A percentile compares a stretch with the other conserved stretches of the same genome.
Conservation (phyloP, 2,888 invertebrate genomes). For the Patella depressa region DNA sequence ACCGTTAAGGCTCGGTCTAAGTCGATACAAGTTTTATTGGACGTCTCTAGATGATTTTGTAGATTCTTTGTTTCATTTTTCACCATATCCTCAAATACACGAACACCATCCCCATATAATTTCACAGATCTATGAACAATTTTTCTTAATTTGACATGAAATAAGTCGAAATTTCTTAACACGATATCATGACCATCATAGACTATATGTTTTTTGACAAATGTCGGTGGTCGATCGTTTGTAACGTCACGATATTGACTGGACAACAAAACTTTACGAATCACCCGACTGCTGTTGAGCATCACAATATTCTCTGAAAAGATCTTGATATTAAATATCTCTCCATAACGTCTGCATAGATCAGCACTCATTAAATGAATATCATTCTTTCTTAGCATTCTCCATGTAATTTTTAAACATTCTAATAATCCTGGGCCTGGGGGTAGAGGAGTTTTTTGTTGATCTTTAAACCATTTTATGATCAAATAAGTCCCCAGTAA, state of each 20-base stretch:
- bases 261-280: neutral
- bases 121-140: neutral
- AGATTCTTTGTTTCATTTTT: neutral
- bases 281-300: neutral
- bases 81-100: neutral
- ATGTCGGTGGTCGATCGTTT: neutral
- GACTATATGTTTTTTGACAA: neutral
- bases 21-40: neutral
- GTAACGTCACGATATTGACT: slow-evolving; percentile 1
- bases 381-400: neutral
- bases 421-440: neutral
- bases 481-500: neutral
- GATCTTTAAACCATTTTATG: neutral
- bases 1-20: neutral
- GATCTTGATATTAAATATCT: neutral
- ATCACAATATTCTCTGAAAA: neutral
- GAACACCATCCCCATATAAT: neutral
- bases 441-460: neutral
- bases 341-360: neutral
- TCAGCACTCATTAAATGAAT: neutral
- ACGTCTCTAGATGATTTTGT: neutral
- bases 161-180: neutral
- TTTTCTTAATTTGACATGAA: neutral
- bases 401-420: neutral
- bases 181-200: neutral